phyloP scores from a whole-genome alignment of 2,113 vertebrate genomes.

The Gobio gobio region DNA sequence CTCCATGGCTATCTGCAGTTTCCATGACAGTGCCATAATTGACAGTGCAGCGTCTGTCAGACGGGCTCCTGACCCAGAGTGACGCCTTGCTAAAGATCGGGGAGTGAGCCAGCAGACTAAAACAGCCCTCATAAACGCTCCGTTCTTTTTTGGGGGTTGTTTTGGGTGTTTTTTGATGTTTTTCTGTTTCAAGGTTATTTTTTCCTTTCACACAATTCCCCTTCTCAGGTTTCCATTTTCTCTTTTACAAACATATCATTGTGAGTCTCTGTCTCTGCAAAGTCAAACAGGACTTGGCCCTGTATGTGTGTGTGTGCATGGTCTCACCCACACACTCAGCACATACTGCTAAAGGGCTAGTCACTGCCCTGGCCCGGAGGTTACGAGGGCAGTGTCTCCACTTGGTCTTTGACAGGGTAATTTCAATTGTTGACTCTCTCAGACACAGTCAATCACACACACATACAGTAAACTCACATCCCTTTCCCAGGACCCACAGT shows the following conservation, averaged over 20 bases:
- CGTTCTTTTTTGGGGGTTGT: slow-evolving; percentile 56
- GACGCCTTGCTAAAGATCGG: slow-evolving; percentile 62
- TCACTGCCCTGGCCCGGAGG: slow-evolving; percentile 41
- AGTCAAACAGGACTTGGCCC: slow-evolving; percentile 52
- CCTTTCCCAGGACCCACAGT: slow-evolving; percentile 59
- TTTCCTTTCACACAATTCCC: slow-evolving; percentile 63
- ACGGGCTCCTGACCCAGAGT: slow-evolving; percentile 64
- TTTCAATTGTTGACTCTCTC: slow-evolving; percentile 47
- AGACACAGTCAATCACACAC: slow-evolving; percentile 52
- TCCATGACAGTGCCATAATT: slow-evolving; percentile 59
- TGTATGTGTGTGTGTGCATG: background rate
- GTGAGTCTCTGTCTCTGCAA: slow-evolving; percentile 52
- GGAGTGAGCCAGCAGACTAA: slow-evolving; percentile 70
- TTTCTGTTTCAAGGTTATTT: slow-evolving; percentile 63
- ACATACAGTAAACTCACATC: slow-evolving; percentile 25
- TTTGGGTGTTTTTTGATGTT: slow-evolving; percentile 66
- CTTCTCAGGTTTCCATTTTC: slow-evolving; percentile 72
- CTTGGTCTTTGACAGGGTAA: slow-evolving; percentile 35
- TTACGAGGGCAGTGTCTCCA: slow-evolving; percentile 42
- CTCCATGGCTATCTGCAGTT: slow-evolving; percentile 51
- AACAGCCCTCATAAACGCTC: slow-evolving; percentile 54
- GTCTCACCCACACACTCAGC: slow-evolving; percentile 28
- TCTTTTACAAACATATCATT: slow-evolving; percentile 74
- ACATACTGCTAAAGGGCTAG: slow-evolving; percentile 15
- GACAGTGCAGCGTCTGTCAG: slow-evolving; percentile 63